phyloP scores from a whole-genome alignment of 2,888 invertebrate species.

The Hartigia nigra region DNA sequence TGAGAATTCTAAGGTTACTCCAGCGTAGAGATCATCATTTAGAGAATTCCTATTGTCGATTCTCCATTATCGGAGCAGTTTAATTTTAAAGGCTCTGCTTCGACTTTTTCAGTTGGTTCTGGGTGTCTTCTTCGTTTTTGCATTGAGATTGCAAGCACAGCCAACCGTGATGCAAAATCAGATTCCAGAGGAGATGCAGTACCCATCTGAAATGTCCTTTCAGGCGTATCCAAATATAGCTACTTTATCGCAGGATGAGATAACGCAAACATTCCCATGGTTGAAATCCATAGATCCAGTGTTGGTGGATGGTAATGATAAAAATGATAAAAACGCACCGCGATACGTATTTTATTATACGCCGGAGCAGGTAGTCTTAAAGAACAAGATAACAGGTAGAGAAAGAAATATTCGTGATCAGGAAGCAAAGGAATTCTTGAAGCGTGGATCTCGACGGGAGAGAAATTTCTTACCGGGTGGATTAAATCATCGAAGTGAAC shows the following conservation, averaged over 20 bases:
- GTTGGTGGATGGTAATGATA: not conserved
- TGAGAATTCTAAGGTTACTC: not conserved
- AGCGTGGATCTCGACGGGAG: not conserved
- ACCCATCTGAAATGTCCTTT: slow-evolving; percentile 9
- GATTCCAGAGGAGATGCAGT: not conserved
- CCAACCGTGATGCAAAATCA: slow-evolving; percentile 13
- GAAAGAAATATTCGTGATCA: not conserved
- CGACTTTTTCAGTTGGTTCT: slow-evolving; percentile 30
- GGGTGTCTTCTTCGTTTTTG: slow-evolving; percentile 29
- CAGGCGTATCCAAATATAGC: slow-evolving; percentile 12
- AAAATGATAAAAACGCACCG: slow-evolving; percentile 9
- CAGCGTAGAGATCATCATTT: not conserved
- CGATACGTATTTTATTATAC: slow-evolving; percentile 13
- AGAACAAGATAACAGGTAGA: not conserved
- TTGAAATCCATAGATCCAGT: slow-evolving; percentile 3
- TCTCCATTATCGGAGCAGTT: not conserved
- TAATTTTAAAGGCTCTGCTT: not conserved
- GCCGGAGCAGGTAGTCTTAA: not conserved
- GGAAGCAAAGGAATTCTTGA: not conserved
- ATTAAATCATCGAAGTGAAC: not conserved
- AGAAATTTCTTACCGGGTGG: not conserved
- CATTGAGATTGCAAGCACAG: slow-evolving; percentile 27
- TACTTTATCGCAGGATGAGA: slow-evolving; percentile 12
- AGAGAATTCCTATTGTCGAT: not conserved
- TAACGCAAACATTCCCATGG: slow-evolving; percentile 15